Base-by-base conservation (phyloP, 2,797 vertebrate species). In the Enteromius anoplus region DNA sequence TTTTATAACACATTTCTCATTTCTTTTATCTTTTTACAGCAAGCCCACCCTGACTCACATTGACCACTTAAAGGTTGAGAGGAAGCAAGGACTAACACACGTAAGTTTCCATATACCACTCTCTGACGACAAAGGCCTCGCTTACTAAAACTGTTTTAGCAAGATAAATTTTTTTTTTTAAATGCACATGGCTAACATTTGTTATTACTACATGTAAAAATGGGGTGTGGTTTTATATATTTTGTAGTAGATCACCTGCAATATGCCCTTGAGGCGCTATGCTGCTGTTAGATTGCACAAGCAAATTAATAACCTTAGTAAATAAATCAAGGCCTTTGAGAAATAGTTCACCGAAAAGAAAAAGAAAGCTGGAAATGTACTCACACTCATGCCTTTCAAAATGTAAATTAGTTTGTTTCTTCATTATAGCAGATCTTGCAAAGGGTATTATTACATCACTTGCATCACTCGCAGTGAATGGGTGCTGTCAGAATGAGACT, bases 161-260 rank as follows among this genome's bases (percentile, higher is more conserved):
- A 17, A 64, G 9, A 29, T 23, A 14, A 7, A 1, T 26, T 26
- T 26, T 26, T 26, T 6, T 29, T 12, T 29, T 7, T 0, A 17
- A 32, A 62, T 64, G 26, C 26, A 78, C 37, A 65, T 42, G n/a
- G 40, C 42, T 21, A 66, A 4, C 19, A 66, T 78, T 34, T 23
- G 21, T 1, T 23, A 78, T 64, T 49, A 15, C 1, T 29, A 78
- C 21, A 15, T 65, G 10, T 17, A 21, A 42, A 23, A 40, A 53
- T 21, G 45, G 45, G 40, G 62, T 78, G 76, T 78, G 62, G 14
- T n/a, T 78, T 62, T 66, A 26, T 32, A 21, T 66, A 34, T 78
- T 78, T 37, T 19, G 29, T 62, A 66, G 76, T 66, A 53, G 40
- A 79, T 40, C 32, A 17, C 62, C 19, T n/a, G 47, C 76, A 65